A percentile compares a stretch with the other conserved stretches of the same genome.
Conservation (phyloP, 1,140 invertebrate species). For the Drosophila subobscura region DNA sequence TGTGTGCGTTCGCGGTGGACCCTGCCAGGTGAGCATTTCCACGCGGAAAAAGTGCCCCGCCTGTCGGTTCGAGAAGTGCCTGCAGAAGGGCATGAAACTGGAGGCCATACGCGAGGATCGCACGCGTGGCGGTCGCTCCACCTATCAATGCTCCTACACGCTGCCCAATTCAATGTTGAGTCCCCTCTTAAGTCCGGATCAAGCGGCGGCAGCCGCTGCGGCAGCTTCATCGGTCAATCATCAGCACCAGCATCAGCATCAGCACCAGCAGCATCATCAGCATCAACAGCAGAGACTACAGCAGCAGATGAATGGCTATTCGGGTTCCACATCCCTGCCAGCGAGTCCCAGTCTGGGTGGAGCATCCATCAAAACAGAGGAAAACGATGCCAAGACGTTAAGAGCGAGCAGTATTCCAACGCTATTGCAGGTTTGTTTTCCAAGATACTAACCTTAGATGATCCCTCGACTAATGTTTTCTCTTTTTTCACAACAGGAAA, state of each 20-base stretch:
- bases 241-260: slow-evolving; percentile 49
- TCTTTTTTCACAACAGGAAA: slow-evolving; percentile 87
- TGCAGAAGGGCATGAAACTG: slow-evolving; percentile 97
- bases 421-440: slow-evolving; percentile 64
- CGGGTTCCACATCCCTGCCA: slow-evolving; percentile 47
- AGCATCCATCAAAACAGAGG: slow-evolving; percentile 64
- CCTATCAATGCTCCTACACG: slow-evolving; percentile 96
- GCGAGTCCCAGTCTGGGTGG: slow-evolving; percentile 66
- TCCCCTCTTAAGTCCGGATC: slow-evolving; percentile 74
- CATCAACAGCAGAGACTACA: slow-evolving; percentile 61
- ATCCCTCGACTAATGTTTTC: background rate
- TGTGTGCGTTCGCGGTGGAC: slow-evolving; percentile 94
- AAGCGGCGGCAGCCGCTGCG: slow-evolving; percentile 58
- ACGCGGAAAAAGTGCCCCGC: slow-evolving; percentile 98
- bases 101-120: slow-evolving; percentile 98
- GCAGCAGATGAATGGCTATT: slow-evolving; percentile 28
- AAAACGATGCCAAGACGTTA: slow-evolving; percentile 29
- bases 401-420: slow-evolving; percentile 57
- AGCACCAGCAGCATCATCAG: slow-evolving; percentile 59
- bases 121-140: slow-evolving; percentile 96
- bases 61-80: slow-evolving; percentile 98
- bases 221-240: slow-evolving; percentile 43
- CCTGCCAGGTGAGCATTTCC: slow-evolving; percentile 95
- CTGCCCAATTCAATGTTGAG: slow-evolving; percentile 88
- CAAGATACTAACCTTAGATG: too few relatives aligned